Percentiles rank a stretch among this genome's conserved stretches.
These are phyloP conservation scores for Ophion obscuratus DNA, from an alignment of 2,888 invertebrate species.

Conservation along the genomic window DNA sequence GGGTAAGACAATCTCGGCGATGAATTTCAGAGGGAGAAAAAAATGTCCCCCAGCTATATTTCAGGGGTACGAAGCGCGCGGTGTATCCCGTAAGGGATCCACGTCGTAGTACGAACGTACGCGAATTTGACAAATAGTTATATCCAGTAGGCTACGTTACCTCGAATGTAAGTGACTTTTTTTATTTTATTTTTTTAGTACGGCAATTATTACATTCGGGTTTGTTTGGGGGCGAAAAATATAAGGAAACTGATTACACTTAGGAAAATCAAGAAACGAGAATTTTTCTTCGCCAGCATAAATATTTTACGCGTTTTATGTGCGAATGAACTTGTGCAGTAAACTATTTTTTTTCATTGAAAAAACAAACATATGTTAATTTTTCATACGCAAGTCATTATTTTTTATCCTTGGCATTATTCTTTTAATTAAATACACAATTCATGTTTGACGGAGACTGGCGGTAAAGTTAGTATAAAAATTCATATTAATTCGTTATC, in stretches of 20 bases:
- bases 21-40: constrained; percentile 38
- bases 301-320: too few species aligned
- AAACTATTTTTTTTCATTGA: too few species aligned
- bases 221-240: neutral
- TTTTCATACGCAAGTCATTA: neutral
- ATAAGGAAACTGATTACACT: neutral
- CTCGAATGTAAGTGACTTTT: neutral
- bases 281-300: neutral
- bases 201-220: neutral
- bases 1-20: constrained; percentile 40
- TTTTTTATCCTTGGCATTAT: neutral
- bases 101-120: neutral
- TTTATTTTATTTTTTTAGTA: neutral
- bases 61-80: constrained; percentile 18
- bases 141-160: neutral
- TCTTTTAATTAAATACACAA: neutral
- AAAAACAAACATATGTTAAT: neutral
- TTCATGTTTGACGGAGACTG: neutral
- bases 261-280: neutral
- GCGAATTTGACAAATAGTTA: neutral
- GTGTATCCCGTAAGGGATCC: constrained; percentile 4
- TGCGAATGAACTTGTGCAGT: too few species aligned
- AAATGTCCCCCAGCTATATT: constrained; percentile 47
- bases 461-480: constrained; percentile 6
- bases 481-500: constrained; percentile 22